Conservation (phyloP, 1,140 invertebrate genomes). For the Drosophila pallidifrons region DNA sequence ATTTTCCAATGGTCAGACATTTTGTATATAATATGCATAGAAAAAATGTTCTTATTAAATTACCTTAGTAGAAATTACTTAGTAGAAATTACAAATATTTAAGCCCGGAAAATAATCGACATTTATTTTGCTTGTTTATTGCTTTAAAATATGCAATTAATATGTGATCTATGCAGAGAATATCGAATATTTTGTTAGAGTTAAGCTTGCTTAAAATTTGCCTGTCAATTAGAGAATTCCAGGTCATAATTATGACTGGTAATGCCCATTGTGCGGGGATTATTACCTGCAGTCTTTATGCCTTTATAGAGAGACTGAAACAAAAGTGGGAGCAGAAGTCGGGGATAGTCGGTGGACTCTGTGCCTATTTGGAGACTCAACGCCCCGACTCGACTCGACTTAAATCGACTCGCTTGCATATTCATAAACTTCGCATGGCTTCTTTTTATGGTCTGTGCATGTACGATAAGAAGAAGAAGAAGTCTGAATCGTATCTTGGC, state of each 20-base stretch:
- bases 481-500: constrained; percentile 39
- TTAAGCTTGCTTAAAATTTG: not conserved
- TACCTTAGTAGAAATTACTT: too few species aligned
- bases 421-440: constrained; percentile 57
- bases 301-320: not conserved
- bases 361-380: constrained; percentile 59
- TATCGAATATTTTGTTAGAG: not conserved
- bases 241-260: not conserved
- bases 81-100: too few species aligned
- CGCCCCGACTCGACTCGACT: constrained; percentile 31
- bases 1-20: too few species aligned
- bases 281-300: constrained; percentile 33
- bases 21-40: too few species aligned
- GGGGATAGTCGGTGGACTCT: not conserved
- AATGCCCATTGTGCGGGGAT: constrained; percentile 33
- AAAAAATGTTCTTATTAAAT: too few species aligned
- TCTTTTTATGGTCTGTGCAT: constrained; percentile 58
- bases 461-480: constrained; percentile 6
- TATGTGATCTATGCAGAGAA: not conserved
- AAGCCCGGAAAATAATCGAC: too few species aligned
- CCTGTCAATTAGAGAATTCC: not conserved
- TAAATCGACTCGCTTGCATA: constrained; percentile 57
- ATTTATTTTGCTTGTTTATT: too few species aligned
- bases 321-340: constrained; percentile 5
- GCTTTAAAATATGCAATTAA: too few species aligned